Evolutionary conservation across 53 echinoderm and acorn worm genomes (phyloP).

Genomic region (Temnopleurus reevesii): DNA sequence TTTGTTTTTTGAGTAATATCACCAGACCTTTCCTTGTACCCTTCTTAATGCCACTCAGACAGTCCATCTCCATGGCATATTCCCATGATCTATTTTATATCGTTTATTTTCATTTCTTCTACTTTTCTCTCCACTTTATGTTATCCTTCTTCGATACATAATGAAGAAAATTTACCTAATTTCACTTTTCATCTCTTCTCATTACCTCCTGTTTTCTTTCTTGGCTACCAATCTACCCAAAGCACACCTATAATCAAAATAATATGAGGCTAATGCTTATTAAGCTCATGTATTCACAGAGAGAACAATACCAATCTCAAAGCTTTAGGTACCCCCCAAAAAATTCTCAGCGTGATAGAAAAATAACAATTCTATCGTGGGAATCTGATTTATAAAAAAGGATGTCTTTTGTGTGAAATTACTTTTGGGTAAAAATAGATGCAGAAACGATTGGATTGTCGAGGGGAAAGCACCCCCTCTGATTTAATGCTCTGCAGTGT

Average conservation of each 20-base stretch:
- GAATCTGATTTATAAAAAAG: not conserved
- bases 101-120: not conserved
- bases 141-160: not conserved
- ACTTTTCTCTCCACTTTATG: not conserved
- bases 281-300: not conserved
- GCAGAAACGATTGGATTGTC: not conserved
- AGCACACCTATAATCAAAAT: no score
- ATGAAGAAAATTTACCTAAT: not conserved
- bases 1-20: no score
- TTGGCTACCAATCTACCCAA: no score
- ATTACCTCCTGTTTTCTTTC: no score
- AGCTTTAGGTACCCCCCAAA: not conserved
- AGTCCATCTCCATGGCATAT: no score
- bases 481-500: not conserved
- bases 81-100: no score
- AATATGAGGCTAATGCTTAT: no score
- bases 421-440: not conserved
- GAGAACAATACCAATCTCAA: not conserved
- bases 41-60: no score
- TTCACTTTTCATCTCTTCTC: not conserved
- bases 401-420: not conserved
- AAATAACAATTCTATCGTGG: conserved; percentile 13
- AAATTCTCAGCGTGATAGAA: not conserved
- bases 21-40: no score
- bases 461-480: not conserved